These are phyloP conservation scores for Nesoenas mayeri DNA, from an alignment of 2,113 vertebrate species.

Conservation along the genomic window DNA sequence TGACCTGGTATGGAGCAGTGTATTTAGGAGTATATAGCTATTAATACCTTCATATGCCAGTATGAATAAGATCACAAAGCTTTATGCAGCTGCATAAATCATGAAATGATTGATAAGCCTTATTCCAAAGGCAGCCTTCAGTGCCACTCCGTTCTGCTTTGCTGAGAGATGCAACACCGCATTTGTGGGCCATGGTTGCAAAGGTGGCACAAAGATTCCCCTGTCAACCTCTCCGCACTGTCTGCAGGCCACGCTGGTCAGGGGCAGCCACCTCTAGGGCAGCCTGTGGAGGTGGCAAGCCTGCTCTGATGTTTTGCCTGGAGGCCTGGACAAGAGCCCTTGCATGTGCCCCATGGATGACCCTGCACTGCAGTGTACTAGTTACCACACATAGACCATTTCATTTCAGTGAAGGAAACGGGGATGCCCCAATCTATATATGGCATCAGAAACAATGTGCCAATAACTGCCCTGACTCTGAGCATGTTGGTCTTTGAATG, in stretches of 20 bases:
- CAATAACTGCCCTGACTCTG: background rate
- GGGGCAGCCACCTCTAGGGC: background rate
- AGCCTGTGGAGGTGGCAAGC: background rate
- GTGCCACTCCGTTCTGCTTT: background rate
- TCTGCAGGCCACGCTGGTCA: no score
- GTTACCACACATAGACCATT: background rate
- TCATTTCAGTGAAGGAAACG: background rate
- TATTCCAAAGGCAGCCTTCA: background rate
- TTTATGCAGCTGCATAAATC: background rate
- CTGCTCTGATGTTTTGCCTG: background rate
- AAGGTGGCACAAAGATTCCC: background rate
- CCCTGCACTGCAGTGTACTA: accelerated
- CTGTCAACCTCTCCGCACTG: background rate
- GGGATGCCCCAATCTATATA: background rate
- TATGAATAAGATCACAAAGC: background rate
- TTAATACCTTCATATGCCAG: background rate
- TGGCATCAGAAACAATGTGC: background rate
- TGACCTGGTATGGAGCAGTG: background rate
- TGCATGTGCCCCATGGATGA: background rate
- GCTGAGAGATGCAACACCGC: no score
- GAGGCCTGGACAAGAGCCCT: accelerated
- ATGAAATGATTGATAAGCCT: background rate
- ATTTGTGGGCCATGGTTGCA: accelerated
- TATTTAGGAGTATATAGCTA: background rate
- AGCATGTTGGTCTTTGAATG: background rate